A percentile compares a stretch with the other conserved stretches of the same genome.
Evolutionary conservation across 2,888 invertebrate genomes (phyloP).

Genomic region (Linyphia triangularis): DNA sequence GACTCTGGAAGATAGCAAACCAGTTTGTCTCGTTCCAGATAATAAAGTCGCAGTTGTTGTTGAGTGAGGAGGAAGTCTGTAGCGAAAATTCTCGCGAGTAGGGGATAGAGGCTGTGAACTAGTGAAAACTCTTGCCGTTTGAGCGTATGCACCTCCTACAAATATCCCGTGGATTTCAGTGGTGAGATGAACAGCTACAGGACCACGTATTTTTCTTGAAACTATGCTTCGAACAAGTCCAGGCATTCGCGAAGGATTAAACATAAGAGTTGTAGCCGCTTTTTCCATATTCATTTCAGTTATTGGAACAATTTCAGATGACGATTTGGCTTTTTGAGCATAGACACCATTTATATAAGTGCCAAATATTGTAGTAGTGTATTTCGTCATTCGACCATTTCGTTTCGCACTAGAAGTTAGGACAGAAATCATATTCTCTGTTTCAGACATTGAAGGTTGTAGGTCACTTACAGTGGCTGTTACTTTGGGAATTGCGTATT

Average conservation of each 20-base stretch:
- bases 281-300: constrained; percentile 62
- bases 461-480: constrained; percentile 9
- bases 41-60: neutral
- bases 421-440: constrained; percentile 55
- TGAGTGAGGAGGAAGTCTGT: constrained; percentile 25
- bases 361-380: constrained; percentile 76
- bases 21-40: constrained; percentile 61
- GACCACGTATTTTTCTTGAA: constrained; percentile 53
- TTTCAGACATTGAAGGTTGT: neutral
- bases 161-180: constrained; percentile 72
- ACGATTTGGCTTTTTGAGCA: constrained; percentile 76
- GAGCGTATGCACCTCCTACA: constrained; percentile 69
- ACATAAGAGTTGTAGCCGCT: constrained; percentile 40
- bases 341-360: constrained; percentile 76
- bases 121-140: constrained; percentile 66
- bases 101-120: constrained; percentile 67
- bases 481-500: constrained; percentile 24
- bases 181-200: constrained; percentile 63
- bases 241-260: constrained; percentile 49
- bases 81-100: constrained; percentile 35
- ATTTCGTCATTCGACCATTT: constrained; percentile 70
- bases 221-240: constrained; percentile 68
- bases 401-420: constrained; percentile 38
- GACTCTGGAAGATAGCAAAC: constrained; percentile 74
- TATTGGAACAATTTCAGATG: constrained; percentile 72